phyloP scores from a whole-genome alignment of 1,140 invertebrate species.

The Ridgeia piscesae region DNA sequence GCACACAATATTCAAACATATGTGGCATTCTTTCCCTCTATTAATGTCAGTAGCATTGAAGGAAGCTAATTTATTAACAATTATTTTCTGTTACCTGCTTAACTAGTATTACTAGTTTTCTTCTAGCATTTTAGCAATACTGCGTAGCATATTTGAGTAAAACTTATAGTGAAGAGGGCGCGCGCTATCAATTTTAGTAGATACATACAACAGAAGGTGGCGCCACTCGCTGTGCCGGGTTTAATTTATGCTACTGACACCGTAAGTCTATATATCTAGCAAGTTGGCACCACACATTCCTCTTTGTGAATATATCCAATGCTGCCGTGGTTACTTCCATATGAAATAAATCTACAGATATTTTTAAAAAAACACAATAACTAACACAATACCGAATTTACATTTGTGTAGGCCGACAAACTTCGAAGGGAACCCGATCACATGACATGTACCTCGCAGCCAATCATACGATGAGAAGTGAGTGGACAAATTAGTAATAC shows the following conservation, averaged over 20 bases:
- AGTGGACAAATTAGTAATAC: not conserved
- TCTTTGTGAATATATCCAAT: not conserved
- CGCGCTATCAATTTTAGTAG: not conserved
- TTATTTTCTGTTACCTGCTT: too few species aligned
- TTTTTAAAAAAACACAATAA: too few species aligned
- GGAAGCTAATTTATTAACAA: too few species aligned
- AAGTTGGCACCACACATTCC: not conserved
- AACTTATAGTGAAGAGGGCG: not conserved
- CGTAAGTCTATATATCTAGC: not conserved
- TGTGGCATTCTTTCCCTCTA: too few species aligned
- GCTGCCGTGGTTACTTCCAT: too few species aligned
- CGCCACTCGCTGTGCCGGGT: not conserved
- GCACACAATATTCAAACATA: too few species aligned
- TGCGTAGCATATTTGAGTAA: not conserved
- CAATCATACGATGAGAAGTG: not conserved
- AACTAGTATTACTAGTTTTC: too few species aligned
- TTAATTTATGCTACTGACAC: not conserved
- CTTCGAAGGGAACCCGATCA: not conserved
- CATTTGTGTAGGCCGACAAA: not conserved
- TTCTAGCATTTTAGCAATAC: too few species aligned
- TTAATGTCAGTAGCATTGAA: too few species aligned
- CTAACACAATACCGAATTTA: too few species aligned
- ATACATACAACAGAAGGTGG: not conserved
- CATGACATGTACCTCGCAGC: not conserved
- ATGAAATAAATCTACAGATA: too few species aligned